These are phyloP conservation scores for Smittia sp. DNA, from an alignment of 2,888 invertebrate genomes.

Conservation along the genomic window DNA sequence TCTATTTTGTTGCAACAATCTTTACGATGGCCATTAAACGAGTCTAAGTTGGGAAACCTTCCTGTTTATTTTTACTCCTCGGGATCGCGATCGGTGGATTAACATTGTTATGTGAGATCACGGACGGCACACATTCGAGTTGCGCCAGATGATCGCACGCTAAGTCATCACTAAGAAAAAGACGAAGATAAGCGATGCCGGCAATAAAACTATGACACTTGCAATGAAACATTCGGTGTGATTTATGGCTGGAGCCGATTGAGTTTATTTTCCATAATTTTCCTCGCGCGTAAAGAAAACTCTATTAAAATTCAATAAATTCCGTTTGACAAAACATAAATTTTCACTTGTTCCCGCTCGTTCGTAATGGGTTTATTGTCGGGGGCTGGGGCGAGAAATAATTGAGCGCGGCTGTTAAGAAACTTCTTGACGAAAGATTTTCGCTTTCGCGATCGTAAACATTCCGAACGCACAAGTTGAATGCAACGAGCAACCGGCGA, in stretches of 20 bases:
- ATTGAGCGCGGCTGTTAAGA: neutral
- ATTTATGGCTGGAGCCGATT: neutral
- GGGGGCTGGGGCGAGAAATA: neutral
- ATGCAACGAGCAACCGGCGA: no score
- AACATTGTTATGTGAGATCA: neutral
- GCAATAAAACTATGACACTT: neutral
- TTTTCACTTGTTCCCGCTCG: neutral
- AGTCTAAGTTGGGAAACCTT: neutral
- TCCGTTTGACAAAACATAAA: slow-evolving; percentile 9
- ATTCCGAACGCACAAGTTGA: no score
- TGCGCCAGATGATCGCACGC: neutral
- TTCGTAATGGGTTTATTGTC: neutral
- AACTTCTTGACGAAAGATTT: neutral
- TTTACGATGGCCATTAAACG: neutral
- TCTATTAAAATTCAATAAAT: slow-evolving; percentile 16
- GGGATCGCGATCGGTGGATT: neutral
- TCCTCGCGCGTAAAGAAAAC: neutral
- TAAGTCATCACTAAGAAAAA: neutral
- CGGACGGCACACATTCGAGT: neutral
- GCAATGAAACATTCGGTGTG: neutral
- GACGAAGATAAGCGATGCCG: neutral
- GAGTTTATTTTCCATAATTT: neutral
- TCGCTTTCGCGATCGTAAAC: neutral
- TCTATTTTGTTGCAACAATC: slow-evolving; percentile 3
- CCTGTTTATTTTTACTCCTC: neutral